phyloP scores from a whole-genome alignment of 2,888 invertebrate genomes.

The Branchipolynoe longqiensis region DNA sequence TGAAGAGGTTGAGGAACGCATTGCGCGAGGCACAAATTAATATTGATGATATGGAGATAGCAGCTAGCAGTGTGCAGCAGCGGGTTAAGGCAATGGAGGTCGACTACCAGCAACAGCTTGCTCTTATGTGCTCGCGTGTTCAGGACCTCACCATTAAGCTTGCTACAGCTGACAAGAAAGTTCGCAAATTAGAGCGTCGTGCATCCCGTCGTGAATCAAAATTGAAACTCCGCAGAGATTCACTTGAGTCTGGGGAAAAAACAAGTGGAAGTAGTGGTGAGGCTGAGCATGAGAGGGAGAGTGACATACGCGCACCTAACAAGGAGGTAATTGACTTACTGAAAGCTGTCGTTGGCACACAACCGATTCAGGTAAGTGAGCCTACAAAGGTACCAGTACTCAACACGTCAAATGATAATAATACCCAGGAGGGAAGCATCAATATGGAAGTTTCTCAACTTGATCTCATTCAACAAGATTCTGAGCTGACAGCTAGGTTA shows the following conservation, averaged over 20 bases:
- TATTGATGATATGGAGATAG: conserved; percentile 68
- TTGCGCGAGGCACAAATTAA: conserved; percentile 58
- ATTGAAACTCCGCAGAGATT: conserved; percentile 19
- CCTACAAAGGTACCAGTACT: neutral
- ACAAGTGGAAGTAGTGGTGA: conserved; percentile 81
- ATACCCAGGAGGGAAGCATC: conserved; percentile 20
- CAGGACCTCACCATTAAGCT: conserved; percentile 88
- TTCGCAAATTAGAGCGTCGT: conserved; percentile 89
- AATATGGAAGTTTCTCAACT: conserved; percentile 8
- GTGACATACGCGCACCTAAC: conserved; percentile 6
- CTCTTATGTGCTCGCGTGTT: conserved; percentile 91
- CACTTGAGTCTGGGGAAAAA: conserved; percentile 13
- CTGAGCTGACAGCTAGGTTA: neutral
- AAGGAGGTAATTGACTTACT: conserved; percentile 24
- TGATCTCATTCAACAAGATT: neutral
- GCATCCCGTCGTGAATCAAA: conserved; percentile 17
- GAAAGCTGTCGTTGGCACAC: neutral
- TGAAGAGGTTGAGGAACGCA: conserved; percentile 51
- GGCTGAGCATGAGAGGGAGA: conserved; percentile 86
- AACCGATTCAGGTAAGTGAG: neutral
- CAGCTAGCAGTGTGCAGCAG: conserved; percentile 71
- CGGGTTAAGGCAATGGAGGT: conserved; percentile 85
- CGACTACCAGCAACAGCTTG: conserved; percentile 85
- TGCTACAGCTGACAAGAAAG: conserved; percentile 91
- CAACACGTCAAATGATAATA: conserved; percentile 37